Evolutionary conservation across 2,797 vertebrate species (phyloP), one percentile per base, ranked within the genome.

Genomic region (Melanotaenia trifasciata): DNA sequence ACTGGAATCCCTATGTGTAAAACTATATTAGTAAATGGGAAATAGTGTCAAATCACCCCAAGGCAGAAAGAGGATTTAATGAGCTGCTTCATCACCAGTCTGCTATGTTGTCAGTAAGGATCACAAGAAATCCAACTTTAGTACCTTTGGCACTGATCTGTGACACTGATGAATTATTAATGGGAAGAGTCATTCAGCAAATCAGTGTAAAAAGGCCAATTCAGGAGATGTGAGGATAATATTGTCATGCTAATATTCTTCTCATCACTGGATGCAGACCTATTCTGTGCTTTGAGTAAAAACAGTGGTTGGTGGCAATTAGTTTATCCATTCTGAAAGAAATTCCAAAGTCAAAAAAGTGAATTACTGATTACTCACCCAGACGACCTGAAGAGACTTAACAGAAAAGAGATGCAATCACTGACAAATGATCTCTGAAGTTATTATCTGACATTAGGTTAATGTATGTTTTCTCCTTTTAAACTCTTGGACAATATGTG

Each of bases 121-220:
- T 73, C 71, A 71, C 60, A 71, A 71, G 32, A 79, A 58, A 67
- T 66, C 65, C 32, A 47, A 28, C 61, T 63, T 62, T 30, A 69
- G 32, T 68, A 71, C 60, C 54, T 75, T 30, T 61, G 56, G 73
- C 80, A 76, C 47, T 43, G 58, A 80, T 81, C 79, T 74, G 60
- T 79, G 79, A 76, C 70, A 67, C 67, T 72, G 57, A 85, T 89
- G 74, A 88, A 92, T 87, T 75, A 85, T 87, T 91, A 54, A 90
- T 86, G 72, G 2, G 1, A 30, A 72, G 84, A 91, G 82, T 90
- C 84, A 83, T 47, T 50, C 26, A 14, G 58, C 47, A 78, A 63
- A 47, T 40, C 57, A 56, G 73, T 66, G 72, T 63, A 58, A 87
- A 87, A 57, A 60, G 74, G 53, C 58, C 59, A 26, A 4, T 64